Evolutionary conservation across 2,888 invertebrate species (phyloP).

Genomic region (Leucophenga maculata): DNA sequence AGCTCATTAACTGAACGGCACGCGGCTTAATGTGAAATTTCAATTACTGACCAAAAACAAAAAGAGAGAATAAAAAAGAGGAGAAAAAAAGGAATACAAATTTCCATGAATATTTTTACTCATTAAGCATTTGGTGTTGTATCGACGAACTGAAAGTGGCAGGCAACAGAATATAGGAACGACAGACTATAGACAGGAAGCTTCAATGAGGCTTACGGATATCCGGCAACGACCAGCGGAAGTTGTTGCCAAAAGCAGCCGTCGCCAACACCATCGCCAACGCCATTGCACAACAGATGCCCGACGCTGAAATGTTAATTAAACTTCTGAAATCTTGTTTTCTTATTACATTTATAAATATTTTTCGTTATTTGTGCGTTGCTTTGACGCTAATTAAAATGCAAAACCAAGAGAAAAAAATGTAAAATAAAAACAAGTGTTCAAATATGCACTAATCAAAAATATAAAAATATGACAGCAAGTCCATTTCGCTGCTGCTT

Average conservation of each 20-base stretch:
- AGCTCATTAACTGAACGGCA: conserved; percentile 10
- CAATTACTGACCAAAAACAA: conserved; percentile 8
- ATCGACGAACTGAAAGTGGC: not conserved
- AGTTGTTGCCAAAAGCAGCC: not conserved
- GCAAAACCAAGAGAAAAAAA: conserved; percentile 7
- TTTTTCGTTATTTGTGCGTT: not conserved
- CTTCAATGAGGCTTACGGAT: not conserved
- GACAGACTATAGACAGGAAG: not conserved
- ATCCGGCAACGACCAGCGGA: conserved; percentile 3
- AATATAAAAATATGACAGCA: not conserved
- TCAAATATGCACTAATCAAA: not conserved
- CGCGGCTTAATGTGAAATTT: conserved; percentile 12
- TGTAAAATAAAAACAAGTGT: not conserved
- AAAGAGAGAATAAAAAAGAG: not conserved
- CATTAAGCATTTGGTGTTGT: conserved; percentile 8
- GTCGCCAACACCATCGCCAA: not conserved
- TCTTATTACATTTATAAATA: not conserved
- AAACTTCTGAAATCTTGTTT: conserved; percentile 22
- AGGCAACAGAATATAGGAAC: not conserved
- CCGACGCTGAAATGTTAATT: conserved; percentile 21
- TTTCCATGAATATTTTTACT: conserved; percentile 23
- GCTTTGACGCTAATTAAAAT: conserved; percentile 10
- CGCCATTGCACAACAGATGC: too few species aligned
- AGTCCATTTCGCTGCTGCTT: not conserved
- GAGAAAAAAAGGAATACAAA: conserved; percentile 11